These are phyloP conservation scores for Ondatra zibethicus DNA, from an alignment of 2,113 vertebrate species.

Conservation along the genomic window DNA sequence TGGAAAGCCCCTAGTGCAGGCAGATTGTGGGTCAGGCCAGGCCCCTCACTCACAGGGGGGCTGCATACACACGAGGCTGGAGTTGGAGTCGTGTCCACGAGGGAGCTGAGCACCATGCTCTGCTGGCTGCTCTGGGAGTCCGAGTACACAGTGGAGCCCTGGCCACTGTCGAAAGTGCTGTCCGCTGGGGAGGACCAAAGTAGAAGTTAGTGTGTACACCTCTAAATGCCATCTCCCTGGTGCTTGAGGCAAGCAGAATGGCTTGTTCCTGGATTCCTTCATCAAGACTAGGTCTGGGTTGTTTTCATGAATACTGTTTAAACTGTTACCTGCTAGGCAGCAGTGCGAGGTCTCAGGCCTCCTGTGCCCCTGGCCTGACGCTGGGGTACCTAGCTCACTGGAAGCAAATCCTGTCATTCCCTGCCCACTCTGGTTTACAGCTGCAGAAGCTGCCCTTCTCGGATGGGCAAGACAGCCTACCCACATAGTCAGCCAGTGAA, in stretches of 20 bases:
- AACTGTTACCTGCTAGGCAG: neutral
- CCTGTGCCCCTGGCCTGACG: neutral
- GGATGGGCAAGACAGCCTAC: neutral
- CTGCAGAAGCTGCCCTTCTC: neutral
- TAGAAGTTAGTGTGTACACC: neutral
- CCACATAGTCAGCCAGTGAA: neutral
- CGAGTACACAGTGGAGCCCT: constrained; percentile 90
- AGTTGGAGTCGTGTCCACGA: constrained; percentile 87
- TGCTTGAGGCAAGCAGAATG: rapidly evolving
- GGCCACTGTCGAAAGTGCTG: constrained; percentile 92
- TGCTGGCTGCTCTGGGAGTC: constrained; percentile 94
- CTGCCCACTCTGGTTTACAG: neutral
- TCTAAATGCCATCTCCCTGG: neutral
- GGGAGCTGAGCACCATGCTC: constrained; percentile 90
- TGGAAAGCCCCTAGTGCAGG: constrained; percentile 88
- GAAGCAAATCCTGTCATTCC: neutral
- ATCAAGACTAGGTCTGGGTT: neutral
- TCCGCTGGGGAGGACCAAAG: constrained; percentile 87
- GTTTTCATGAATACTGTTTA: rapidly evolving
- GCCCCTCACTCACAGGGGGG: constrained; percentile 86
- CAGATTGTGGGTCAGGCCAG: constrained; percentile 86
- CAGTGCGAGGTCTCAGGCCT: rapidly evolving
- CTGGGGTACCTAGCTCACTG: neutral
- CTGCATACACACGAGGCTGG: constrained; percentile 89
- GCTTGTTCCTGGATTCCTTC: neutral